Evolutionary conservation across 2,888 invertebrate species (phyloP), one percentile per base, ranked within the genome.

Genomic region (Scrobipalpa atriplicella): DNA sequence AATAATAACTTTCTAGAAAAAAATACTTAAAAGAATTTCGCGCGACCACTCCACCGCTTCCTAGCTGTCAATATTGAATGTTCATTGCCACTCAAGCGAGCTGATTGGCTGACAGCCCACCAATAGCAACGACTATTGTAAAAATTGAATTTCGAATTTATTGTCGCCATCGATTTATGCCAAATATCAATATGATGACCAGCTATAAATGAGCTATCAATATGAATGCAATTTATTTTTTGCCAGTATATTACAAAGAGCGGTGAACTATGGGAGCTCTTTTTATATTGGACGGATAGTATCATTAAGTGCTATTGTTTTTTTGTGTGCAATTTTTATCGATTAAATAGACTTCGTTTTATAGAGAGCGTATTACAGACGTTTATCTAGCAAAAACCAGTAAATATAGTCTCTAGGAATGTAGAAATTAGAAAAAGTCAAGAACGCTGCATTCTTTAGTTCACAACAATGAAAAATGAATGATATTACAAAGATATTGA

Each of bases 81-180:
- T 77, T 82, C 78, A 84, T 86, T 84, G 82, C 79, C 78, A 84
- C 86, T 85, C 83, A 81, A 77, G 75, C 73, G 67, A 68, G 68
- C 74, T 75, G 76, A 91, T 91, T 92, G 90, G 91, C 66, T 72
- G 76, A 70, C 72, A 69, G 60, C 62, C 71, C 75, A 76, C 90
- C 91, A 90, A 91, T 90, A 71, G 77, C 72, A 72, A 70, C 41
- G n/a, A n/a, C 36, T 67, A 71, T 70, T 74, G n/a, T 52, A 58
- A 58, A 47, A 62, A 62, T 86, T 84, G 82, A 86, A 84, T 81
- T 83, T 75, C 78, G 79, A 79, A 80, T 80, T 77, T 75, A 81
- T 72, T 75, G 71, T 75, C 73, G 74, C 77, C 75, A 77, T 70
- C 67, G 64, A 61, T 11, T 69, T 69, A 75, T 66, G 71, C 71